Evolutionary conservation across 2,113 vertebrate genomes (phyloP).

Genomic region (Anoura caudifer): DNA sequence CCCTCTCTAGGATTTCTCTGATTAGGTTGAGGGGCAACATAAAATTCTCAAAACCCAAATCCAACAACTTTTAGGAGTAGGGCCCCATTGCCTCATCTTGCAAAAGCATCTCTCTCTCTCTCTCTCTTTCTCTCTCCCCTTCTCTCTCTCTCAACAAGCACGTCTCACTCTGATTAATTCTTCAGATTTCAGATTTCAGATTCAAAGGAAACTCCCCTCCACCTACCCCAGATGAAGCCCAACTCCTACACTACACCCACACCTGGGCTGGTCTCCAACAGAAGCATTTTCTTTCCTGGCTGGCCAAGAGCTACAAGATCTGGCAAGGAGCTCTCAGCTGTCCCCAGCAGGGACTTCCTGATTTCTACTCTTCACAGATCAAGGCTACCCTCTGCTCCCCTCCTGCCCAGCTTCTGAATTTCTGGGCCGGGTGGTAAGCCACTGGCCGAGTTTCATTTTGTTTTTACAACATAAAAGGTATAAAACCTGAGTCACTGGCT

Average conservation of each 20-base stretch:
- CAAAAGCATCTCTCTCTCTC: background rate
- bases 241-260: background rate
- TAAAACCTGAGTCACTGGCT: conserved; percentile 74
- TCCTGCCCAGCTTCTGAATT: background rate
- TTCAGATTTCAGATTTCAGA: conserved; percentile 43
- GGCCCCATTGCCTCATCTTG: background rate
- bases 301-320: background rate
- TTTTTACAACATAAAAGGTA: conserved; percentile 69
- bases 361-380: background rate
- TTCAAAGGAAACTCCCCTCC: conserved; percentile 56
- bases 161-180: background rate
- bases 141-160: background rate
- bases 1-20: background rate
- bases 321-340: background rate
- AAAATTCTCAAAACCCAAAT: conserved; percentile 15
- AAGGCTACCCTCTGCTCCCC: background rate
- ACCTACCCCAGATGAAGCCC: background rate
- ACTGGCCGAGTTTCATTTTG: conserved; percentile 66
- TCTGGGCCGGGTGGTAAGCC: background rate
- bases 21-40: background rate
- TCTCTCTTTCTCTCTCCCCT: too few relatives aligned
- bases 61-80: background rate
- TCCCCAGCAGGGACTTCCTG: background rate
- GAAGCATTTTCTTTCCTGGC: background rate
- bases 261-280: conserved; percentile 36